phyloP scores from a whole-genome alignment of 2,113 vertebrate species.

The Cottus gobio region DNA sequence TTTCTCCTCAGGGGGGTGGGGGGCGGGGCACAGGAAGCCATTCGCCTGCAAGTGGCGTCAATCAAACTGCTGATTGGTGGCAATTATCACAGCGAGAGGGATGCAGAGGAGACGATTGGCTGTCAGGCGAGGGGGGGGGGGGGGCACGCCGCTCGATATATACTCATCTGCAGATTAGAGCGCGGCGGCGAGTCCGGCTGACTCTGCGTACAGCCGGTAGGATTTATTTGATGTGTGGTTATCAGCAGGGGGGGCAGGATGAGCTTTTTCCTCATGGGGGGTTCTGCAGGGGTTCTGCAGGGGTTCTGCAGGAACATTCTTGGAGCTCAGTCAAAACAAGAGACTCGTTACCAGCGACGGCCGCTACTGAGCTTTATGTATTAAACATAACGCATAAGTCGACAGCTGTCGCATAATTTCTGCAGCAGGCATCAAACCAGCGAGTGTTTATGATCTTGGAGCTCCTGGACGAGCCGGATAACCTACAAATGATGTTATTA shows the following conservation, averaged over 20 bases:
- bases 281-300: no score
- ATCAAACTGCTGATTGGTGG: constrained; percentile 61
- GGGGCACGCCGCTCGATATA: constrained; percentile 36
- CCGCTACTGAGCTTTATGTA: constrained; percentile 9
- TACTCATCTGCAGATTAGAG: constrained; percentile 59
- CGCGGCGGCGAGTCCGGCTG: constrained; percentile 34
- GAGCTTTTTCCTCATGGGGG: neutral
- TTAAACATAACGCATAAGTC: constrained; percentile 22
- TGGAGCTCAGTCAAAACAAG: neutral
- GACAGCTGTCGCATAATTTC: constrained; percentile 42
- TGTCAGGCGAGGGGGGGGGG: constrained; percentile 27
- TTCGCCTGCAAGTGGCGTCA: constrained; percentile 42
- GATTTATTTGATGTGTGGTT: constrained; percentile 54
- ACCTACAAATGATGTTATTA: neutral
- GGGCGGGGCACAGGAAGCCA: constrained; percentile 30
- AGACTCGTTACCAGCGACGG: neutral
- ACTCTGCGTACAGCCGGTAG: constrained; percentile 15
- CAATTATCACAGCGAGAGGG: constrained; percentile 43
- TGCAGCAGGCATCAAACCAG: neutral
- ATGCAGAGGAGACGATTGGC: constrained; percentile 46
- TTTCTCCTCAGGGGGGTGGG: neutral
- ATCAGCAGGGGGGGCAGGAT: constrained; percentile 18
- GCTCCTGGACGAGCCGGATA: no score
- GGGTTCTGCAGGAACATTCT: no score
- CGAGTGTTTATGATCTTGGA: neutral